Evolutionary conservation across 1,140 invertebrate genomes (phyloP).

Genomic region (Ceratina calcarata): DNA sequence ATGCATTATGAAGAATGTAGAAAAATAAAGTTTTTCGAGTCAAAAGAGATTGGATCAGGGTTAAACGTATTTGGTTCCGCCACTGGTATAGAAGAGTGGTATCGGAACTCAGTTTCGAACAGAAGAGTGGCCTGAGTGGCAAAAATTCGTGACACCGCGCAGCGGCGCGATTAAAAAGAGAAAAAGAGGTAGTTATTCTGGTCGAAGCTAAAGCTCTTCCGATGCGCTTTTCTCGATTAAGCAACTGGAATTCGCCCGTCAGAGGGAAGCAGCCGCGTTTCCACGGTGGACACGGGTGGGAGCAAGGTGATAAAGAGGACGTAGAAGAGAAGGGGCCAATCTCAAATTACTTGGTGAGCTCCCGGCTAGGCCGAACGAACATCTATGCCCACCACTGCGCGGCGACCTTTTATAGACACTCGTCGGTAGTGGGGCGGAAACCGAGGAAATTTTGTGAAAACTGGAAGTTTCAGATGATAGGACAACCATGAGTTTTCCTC

Average conservation of each 20-base stretch:
- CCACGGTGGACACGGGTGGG: background rate
- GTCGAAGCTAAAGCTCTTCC: constrained; percentile 37
- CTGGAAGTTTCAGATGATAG: constrained; percentile 54
- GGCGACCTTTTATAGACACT: constrained; percentile 76
- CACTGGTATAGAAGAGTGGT: background rate
- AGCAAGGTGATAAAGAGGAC: constrained; percentile 64
- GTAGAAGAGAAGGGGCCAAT: constrained; percentile 71
- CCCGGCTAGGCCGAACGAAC: constrained; percentile 66
- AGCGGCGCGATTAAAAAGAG: constrained; percentile 16
- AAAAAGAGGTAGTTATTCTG: constrained; percentile 59
- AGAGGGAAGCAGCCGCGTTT: constrained; percentile 25
- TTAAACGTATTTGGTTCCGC: too few species aligned
- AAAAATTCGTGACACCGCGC: background rate
- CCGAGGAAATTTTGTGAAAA: constrained; percentile 70
- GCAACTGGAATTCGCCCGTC: constrained; percentile 66
- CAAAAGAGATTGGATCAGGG: too few species aligned
- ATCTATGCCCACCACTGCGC: constrained; percentile 69
- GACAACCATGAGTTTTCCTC: background rate
- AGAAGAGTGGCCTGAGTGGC: background rate
- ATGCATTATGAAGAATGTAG: background rate
- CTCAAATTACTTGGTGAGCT: constrained; percentile 75
- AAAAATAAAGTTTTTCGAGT: background rate
- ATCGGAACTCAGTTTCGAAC: background rate
- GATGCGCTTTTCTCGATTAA: constrained; percentile 51
- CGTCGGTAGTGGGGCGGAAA: constrained; percentile 63